phyloP scores from a whole-genome alignment of 1,140 invertebrate genomes.

The Propsilocerus akamusi region DNA sequence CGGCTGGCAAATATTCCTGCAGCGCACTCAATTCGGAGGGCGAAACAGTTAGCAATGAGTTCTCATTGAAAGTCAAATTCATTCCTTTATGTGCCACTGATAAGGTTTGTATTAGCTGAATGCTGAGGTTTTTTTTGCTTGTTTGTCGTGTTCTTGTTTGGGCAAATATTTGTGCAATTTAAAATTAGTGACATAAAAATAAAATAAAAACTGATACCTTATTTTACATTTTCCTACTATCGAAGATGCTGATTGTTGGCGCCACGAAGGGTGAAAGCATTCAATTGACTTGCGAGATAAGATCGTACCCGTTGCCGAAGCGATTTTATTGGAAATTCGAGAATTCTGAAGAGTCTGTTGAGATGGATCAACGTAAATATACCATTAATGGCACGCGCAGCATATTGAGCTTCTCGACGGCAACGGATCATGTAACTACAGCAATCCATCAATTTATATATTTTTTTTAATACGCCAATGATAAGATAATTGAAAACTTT shows the following conservation, averaged over 20 bases:
- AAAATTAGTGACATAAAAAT: no score
- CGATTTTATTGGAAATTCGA: conserved; percentile 58
- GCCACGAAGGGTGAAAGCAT: conserved; percentile 65
- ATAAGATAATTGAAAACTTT: background rate
- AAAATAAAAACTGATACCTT: no score
- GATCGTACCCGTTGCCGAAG: conserved; percentile 66
- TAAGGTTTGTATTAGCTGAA: no score
- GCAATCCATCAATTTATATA: no score
- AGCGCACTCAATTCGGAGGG: conserved; percentile 52
- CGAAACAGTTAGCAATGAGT: conserved; percentile 47
- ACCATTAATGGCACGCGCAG: conserved; percentile 36
- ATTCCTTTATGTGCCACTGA: conserved; percentile 20
- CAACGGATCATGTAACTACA: background rate
- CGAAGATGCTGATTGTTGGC: conserved; percentile 34
- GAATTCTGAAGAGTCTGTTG: conserved; percentile 56
- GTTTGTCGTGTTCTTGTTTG: no score
- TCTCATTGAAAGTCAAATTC: conserved; percentile 55
- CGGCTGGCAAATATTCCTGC: conserved; percentile 56
- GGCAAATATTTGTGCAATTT: no score
- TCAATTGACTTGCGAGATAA: conserved; percentile 67
- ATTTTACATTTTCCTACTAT: no score
- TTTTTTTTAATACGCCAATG: background rate
- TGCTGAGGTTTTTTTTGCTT: no score
- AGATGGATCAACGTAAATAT: conserved; percentile 43
- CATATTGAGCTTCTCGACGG: conserved; percentile 23